These are phyloP conservation scores for Meandrusa payeni DNA, from an alignment of 2,888 invertebrate species.

Conservation along the genomic window DNA sequence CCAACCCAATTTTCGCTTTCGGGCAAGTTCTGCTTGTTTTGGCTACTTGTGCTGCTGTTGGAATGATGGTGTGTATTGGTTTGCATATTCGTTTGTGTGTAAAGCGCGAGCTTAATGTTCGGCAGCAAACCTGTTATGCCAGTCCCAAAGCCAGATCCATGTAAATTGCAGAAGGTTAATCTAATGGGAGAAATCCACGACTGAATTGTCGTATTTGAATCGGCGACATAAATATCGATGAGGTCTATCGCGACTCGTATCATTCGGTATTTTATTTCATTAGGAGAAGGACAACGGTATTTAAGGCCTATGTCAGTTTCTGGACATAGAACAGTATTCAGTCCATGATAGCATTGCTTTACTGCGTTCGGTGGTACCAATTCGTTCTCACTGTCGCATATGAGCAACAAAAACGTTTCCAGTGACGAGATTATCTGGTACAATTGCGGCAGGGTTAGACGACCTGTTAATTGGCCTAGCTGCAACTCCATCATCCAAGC, in stretches of 20 bases:
- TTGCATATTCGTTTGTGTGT: constrained; percentile 85
- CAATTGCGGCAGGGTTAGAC: constrained; percentile 93
- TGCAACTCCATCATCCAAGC: constrained; percentile 98
- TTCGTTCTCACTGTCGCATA: constrained; percentile 94
- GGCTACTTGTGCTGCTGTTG: constrained; percentile 69
- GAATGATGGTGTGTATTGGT: constrained; percentile 75
- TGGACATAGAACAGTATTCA: constrained; percentile 84
- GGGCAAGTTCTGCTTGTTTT: constrained; percentile 45
- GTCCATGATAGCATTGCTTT: constrained; percentile 90
- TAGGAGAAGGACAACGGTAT: constrained; percentile 89
- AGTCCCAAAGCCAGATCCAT: constrained; percentile 93
- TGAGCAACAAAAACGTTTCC: constrained; percentile 92
- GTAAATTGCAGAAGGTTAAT: constrained; percentile 95
- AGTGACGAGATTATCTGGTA: constrained; percentile 93
- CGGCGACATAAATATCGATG: constrained; percentile 94
- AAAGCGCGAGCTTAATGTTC: constrained; percentile 82
- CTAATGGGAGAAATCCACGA: constrained; percentile 94
- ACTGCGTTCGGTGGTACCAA: constrained; percentile 90
- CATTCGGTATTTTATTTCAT: constrained; percentile 96
- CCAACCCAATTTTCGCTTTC: constrained; percentile 92
- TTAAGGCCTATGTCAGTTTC: constrained; percentile 85
- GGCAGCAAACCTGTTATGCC: constrained; percentile 94
- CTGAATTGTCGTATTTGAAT: constrained; percentile 92
- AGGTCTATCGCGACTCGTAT: constrained; percentile 93
- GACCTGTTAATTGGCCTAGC: constrained; percentile 95